These are phyloP conservation scores for Corbicula japonica DNA, from an alignment of 2,888 invertebrate species.

Conservation along the genomic window DNA sequence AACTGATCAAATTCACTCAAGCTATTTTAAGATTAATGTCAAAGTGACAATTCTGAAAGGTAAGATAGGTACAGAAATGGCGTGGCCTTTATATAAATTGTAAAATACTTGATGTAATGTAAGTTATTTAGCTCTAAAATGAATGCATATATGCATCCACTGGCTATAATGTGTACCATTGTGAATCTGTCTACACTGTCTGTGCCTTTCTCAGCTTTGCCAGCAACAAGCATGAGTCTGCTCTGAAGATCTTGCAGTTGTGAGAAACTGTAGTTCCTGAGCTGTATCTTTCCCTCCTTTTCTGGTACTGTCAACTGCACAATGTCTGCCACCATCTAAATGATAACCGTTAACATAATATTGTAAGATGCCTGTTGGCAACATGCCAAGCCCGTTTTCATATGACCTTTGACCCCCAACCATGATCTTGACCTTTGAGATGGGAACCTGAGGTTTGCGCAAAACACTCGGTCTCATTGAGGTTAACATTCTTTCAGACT, in stretches of 20 bases:
- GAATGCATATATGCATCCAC: too few species aligned
- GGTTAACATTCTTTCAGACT: too few species aligned
- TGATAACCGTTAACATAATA: not conserved
- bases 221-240: slow-evolving; percentile 83
- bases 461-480: not conserved
- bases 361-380: not conserved
- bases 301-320: not conserved
- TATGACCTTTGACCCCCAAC: too few species aligned
- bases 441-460: not conserved
- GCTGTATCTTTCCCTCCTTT: slow-evolving; percentile 34
- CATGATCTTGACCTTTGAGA: not conserved
- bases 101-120: too few species aligned
- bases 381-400: not conserved
- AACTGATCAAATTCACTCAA: too few species aligned
- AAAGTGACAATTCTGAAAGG: too few species aligned
- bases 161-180: too few species aligned
- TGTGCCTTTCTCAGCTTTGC: slow-evolving; percentile 80
- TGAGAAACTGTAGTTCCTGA: slow-evolving; percentile 65
- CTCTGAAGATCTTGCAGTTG: slow-evolving; percentile 83
- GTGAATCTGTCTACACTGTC: slow-evolving; percentile 79
- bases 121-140: too few species aligned
- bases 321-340: slow-evolving; percentile 7
- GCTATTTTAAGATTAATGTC: too few species aligned
- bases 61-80: too few species aligned
- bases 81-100: too few species aligned